Base-by-base conservation (phyloP, 2,888 invertebrate species). In the Scrobipalpa atriplicella region DNA sequence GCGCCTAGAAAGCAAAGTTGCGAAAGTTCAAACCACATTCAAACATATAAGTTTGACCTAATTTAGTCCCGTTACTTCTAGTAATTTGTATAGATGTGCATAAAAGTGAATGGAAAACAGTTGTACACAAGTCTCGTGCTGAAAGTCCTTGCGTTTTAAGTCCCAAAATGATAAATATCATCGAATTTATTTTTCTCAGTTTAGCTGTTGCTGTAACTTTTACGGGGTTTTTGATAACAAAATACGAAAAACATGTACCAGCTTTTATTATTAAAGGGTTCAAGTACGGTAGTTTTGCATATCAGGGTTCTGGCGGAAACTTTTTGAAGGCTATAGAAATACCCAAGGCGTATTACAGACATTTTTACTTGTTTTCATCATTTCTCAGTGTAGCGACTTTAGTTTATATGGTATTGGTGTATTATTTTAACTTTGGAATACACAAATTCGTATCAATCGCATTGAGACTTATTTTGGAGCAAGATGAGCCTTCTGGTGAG, bases 341-440 rank as follows among this genome's bases (percentile, higher is more conserved):
- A 58, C 97, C 97, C 0, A 97, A 97, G 85, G 93, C 95, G 60
- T 96, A 95, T 93, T 98, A 97, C 78, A 93, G 90, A 74, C 97
- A 98, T 86, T 97, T 97, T 80, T 98, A 98, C 81, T 79, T 95
- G 7, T 95, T 95, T 78, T 95, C 97, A 0, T 89, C 94, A 1
- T 72, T 95, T 36, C 91, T 94, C 74, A 94, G 95, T 65, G 79
- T 83, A n/a, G 66, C 83, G 0, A 84, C 92, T 18, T 81, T 95
- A 13, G 70, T 84, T n/a, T 85, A 95, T 43, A 83, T 94, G 72
- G 72, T 93, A 47, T 72, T 84, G 63, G 90, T 92, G 62, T 95
- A 94, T 85, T 88, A 93, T 66, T 87, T 87, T 60, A 85, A 90
- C 39, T 81, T 81, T 47, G 73, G 81, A 64, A 89, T 94, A 10